Evolutionary conservation across 2,888 invertebrate species (phyloP).

Genomic region (Microctonus brassicae): DNA sequence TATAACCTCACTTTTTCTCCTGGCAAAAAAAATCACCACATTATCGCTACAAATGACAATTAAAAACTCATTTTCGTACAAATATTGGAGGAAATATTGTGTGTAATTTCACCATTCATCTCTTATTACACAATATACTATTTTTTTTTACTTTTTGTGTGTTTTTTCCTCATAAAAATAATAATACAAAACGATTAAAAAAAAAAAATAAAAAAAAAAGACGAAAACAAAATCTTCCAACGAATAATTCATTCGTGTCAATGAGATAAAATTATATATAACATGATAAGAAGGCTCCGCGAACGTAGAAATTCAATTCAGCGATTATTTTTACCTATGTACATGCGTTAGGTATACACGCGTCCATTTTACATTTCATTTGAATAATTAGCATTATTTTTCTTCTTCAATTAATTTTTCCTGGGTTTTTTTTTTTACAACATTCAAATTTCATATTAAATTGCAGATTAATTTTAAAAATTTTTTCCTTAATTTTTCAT

Average conservation of each 20-base stretch:
- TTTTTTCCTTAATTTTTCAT: slow-evolving; percentile 42
- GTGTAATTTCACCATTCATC: too few species aligned
- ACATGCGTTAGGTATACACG: slow-evolving; percentile 55
- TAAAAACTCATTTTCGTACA: too few species aligned
- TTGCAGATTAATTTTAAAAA: slow-evolving; percentile 59
- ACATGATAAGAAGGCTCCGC: slow-evolving; percentile 46
- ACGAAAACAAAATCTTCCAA: slow-evolving; percentile 46
- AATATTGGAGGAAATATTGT: too few species aligned
- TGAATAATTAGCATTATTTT: slow-evolving; percentile 35
- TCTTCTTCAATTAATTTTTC: slow-evolving; percentile 2
- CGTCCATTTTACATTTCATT: slow-evolving; percentile 44
- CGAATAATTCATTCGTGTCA: slow-evolving; percentile 46
- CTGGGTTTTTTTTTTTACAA: slow-evolving; percentile 40
- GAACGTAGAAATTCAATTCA: slow-evolving; percentile 39
- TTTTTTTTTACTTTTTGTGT: too few species aligned
- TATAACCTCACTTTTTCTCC: too few species aligned
- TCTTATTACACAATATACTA: too few species aligned
- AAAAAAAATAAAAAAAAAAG: slow-evolving; percentile 26
- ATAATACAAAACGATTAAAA: slow-evolving; percentile 44
- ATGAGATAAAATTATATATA: slow-evolving; percentile 46
- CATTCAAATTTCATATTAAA: slow-evolving; percentile 63
- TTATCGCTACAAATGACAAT: too few species aligned
- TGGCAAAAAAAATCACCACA: too few species aligned
- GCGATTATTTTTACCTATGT: slow-evolving; percentile 45
- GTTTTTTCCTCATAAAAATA: too few species aligned